phyloP scores from a whole-genome alignment of 2,113 vertebrate species.

The Oophaga pumilio region DNA sequence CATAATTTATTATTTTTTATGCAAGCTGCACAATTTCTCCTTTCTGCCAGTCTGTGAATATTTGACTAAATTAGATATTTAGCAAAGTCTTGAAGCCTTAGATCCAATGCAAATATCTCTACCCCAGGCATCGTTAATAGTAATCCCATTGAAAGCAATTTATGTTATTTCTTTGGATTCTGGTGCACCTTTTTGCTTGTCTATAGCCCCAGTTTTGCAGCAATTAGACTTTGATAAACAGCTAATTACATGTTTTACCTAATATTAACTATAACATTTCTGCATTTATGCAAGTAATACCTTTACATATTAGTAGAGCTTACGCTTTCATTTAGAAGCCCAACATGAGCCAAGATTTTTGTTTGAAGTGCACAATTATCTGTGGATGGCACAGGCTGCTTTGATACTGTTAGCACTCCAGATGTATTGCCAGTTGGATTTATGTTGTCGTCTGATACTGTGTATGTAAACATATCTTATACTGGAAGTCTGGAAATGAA shows the following conservation, averaged over 20 bases:
- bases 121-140: conserved; percentile 5
- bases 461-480: conserved; percentile 36
- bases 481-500: not conserved
- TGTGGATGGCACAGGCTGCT: conserved; percentile 39
- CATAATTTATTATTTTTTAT: conserved; percentile 25
- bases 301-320: conserved; percentile 23
- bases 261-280: conserved; percentile 27
- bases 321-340: conserved; percentile 36
- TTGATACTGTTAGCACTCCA: conserved; percentile 41
- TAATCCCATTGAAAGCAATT: conserved; percentile 42
- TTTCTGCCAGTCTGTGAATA: conserved; percentile 32
- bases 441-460: conserved; percentile 37
- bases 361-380: conserved; percentile 51
- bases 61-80: conserved; percentile 37
- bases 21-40: not conserved
- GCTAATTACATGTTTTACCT: conserved; percentile 23
- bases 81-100: conserved; percentile 16
- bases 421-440: conserved; percentile 44
- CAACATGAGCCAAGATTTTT: conserved; percentile 36
- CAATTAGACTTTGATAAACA: conserved; percentile 52
- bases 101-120: conserved; percentile 1
- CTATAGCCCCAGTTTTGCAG: conserved; percentile 2
- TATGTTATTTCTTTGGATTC: conserved; percentile 32
- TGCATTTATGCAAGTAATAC: conserved; percentile 27
- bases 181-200: not conserved